Conservation (phyloP, 1,140 invertebrate genomes). For the Drosophila santomea region DNA sequence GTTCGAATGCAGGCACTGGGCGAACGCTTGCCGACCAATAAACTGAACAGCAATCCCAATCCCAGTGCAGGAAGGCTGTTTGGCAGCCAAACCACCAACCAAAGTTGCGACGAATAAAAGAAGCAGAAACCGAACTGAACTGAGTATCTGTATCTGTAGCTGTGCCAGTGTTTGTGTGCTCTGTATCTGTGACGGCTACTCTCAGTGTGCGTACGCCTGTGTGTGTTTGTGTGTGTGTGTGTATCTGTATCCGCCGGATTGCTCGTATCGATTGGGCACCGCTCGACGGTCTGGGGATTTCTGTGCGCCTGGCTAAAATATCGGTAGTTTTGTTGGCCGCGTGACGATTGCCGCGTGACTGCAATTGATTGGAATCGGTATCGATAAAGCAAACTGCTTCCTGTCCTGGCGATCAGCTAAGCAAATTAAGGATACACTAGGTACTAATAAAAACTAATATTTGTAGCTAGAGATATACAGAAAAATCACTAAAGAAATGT, state of each 20-base stretch:
- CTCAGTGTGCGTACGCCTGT: constrained; percentile 16
- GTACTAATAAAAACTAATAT: neutral
- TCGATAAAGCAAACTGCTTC: constrained; percentile 43
- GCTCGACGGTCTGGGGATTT: constrained; percentile 6
- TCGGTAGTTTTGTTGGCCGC: constrained; percentile 82
- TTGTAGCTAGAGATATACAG: neutral
- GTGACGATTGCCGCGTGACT: constrained; percentile 74
- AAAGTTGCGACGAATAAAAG: constrained; percentile 70
- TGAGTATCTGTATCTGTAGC: neutral
- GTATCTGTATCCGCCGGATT: constrained; percentile 51
- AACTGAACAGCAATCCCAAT: constrained; percentile 53
- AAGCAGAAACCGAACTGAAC: constrained; percentile 66
- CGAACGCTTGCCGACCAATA: constrained; percentile 81
- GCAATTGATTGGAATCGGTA: constrained; percentile 70
- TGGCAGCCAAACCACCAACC: constrained; percentile 63
- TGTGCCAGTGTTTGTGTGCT: constrained; percentile 2
- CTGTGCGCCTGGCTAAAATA: constrained; percentile 66
- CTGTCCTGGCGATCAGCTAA: constrained; percentile 3
- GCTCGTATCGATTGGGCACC: constrained; percentile 59
- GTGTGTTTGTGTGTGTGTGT: constrained; percentile 9
- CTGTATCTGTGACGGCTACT: constrained; percentile 3
- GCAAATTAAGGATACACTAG: neutral
- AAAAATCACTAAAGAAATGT: neutral
- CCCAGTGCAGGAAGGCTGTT: constrained; percentile 2
- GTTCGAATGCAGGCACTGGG: constrained; percentile 56